phyloP scores from a whole-genome alignment of 2,113 vertebrate genomes.

The Sardina pilchardus region DNA sequence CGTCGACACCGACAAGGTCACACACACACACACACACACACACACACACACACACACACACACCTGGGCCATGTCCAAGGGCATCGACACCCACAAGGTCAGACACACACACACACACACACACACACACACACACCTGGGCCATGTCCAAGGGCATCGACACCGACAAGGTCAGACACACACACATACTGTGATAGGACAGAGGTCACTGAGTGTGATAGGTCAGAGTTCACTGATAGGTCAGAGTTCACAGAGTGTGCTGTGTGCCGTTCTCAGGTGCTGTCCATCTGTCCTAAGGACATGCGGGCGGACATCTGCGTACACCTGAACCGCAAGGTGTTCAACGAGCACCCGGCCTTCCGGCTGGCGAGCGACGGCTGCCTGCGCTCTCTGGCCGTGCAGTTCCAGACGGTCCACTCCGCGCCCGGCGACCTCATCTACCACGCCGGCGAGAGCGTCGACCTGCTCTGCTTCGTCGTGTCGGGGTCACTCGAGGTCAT shows the following conservation, averaged over 20 bases:
- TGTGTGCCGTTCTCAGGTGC: slow-evolving; percentile 74
- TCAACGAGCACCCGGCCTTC: slow-evolving; percentile 95
- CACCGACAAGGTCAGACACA: not conserved
- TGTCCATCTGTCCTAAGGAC: slow-evolving; percentile 96
- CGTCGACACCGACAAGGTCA: too few relatives aligned
- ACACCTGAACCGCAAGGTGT: slow-evolving; percentile 94
- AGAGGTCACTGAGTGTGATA: not conserved
- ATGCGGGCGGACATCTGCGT: slow-evolving; percentile 98
- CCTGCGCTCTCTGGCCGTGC: slow-evolving; percentile 90
- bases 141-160: too few relatives aligned
- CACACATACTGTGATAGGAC: not conserved
- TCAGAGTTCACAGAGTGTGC: not conserved
- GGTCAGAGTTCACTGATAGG: not conserved
- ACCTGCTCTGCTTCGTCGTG: slow-evolving; percentile 95
- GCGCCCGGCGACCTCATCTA: slow-evolving; percentile 96
- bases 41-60: not conserved
- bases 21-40: not conserved
- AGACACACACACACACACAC: not conserved
- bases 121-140: not conserved
- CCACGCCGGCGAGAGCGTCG: slow-evolving; percentile 92
- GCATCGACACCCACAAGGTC: too few relatives aligned
- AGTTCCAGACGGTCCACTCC: slow-evolving; percentile 95
- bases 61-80: too few relatives aligned
- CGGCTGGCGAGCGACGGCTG: slow-evolving; percentile 94
- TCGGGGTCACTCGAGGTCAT: slow-evolving; percentile 97